Conservation (phyloP, 2,888 invertebrate species). For the Enchytraeus crypticus region DNA sequence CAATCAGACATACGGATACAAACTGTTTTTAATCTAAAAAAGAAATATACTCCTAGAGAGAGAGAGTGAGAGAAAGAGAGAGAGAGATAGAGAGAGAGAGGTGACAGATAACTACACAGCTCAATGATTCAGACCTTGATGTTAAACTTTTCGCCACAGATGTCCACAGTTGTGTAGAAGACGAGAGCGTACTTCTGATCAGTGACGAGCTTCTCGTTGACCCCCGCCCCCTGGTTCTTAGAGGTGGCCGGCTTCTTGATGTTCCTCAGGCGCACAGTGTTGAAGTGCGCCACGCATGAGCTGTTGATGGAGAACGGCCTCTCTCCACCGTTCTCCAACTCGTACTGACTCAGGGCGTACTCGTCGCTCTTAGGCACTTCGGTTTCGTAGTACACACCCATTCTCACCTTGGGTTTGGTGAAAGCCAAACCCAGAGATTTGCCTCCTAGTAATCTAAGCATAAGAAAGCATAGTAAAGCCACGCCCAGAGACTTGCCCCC, state of each 20-base stretch:
- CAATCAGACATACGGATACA: too few relatives aligned
- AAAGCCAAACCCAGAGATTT: slow-evolving; percentile 12
- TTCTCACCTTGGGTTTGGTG: slow-evolving; percentile 12
- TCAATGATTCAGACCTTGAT: slow-evolving; percentile 16
- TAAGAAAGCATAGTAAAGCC: too few relatives aligned
- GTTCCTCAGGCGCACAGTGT: slow-evolving; percentile 11
- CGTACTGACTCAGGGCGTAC: slow-evolving; percentile 3
- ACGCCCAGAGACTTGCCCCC: too few relatives aligned
- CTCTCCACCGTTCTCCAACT: slow-evolving; percentile 11
- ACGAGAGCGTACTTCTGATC: slow-evolving; percentile 23
- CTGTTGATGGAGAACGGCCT: slow-evolving; percentile 5
- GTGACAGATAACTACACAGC: too few relatives aligned
- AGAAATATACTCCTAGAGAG: too few relatives aligned
- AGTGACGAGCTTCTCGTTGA: slow-evolving; percentile 17
- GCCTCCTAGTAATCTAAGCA: slow-evolving; percentile 15
- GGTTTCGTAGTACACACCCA: slow-evolving; percentile 8
- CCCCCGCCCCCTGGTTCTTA: not conserved
- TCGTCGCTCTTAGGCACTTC: slow-evolving; percentile 5
- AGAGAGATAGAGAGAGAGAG: too few relatives aligned
- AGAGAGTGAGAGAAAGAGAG: too few relatives aligned
- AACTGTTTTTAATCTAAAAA: too few relatives aligned
- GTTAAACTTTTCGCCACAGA: slow-evolving; percentile 10
- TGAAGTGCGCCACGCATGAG: slow-evolving; percentile 15
- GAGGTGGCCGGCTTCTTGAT: slow-evolving; percentile 13
- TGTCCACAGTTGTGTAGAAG: slow-evolving; percentile 18